Conservation (phyloP, 2,888 invertebrate species). For the Willowsia nigromaculata region DNA sequence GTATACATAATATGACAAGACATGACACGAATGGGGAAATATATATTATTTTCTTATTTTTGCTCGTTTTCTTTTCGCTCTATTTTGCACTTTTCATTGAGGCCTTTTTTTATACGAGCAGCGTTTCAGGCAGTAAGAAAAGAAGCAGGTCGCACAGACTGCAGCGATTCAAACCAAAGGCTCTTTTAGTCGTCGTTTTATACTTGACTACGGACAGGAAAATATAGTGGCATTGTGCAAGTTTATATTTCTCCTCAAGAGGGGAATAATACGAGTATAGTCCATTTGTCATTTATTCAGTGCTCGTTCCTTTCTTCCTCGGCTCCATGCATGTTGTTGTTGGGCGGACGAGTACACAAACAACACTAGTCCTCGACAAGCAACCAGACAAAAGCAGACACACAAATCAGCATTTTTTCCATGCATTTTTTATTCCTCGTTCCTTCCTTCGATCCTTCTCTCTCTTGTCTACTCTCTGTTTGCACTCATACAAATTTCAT, state of each 20-base stretch:
- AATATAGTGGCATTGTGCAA: neutral
- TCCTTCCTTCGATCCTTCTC: neutral
- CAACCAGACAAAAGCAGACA: conserved; percentile 1
- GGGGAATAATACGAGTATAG: neutral
- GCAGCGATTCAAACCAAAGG: neutral
- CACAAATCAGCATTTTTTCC: neutral
- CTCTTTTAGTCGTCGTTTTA: no score
- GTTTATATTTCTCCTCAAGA: neutral
- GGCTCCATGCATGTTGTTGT: neutral
- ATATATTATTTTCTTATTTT: no score
- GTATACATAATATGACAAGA: no score
- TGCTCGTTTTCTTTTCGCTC: neutral
- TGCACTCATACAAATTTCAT: conserved; percentile 7
- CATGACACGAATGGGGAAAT: no score
- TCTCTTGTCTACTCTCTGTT: neutral
- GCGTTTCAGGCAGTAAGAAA: neutral
- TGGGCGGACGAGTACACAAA: neutral
- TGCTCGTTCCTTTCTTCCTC: neutral
- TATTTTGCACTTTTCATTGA: neutral
- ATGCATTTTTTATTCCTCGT: conserved; percentile 7
- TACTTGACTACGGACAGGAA: neutral
- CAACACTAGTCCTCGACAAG: neutral
- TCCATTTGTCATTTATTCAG: conserved; percentile 27
- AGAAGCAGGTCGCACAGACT: neutral
- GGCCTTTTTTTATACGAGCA: neutral